These are phyloP conservation scores for Paracyprichromis sp. DNA, from an alignment of 2,113 vertebrate species.

Conservation along the genomic window DNA sequence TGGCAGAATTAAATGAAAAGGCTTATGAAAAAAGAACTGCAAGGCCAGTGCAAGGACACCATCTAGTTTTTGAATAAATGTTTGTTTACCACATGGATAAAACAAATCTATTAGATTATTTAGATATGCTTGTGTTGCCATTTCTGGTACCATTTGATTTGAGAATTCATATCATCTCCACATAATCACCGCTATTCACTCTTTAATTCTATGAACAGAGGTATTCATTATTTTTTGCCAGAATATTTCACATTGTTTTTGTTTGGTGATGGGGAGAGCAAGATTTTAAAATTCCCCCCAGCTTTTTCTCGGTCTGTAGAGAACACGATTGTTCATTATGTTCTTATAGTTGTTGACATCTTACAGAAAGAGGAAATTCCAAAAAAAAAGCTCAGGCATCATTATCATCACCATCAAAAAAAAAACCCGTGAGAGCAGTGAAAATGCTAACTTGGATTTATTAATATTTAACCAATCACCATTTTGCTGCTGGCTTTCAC, in stretches of 20 bases:
- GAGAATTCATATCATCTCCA: background rate
- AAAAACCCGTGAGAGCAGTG: accelerated
- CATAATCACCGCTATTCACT: background rate
- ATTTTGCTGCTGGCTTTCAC: background rate
- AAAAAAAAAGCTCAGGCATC: background rate
- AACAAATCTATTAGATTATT: background rate
- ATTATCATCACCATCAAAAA: background rate
- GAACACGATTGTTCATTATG: background rate
- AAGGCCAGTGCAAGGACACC: background rate
- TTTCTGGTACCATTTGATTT: background rate
- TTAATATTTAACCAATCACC: background rate
- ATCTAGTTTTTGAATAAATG: background rate
- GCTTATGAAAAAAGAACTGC: background rate
- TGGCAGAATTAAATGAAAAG: accelerated
- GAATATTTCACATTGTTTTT: background rate
- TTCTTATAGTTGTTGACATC: background rate
- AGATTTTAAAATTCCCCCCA: background rate
- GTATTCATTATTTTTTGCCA: background rate
- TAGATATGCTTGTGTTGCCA: background rate
- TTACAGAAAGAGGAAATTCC: background rate
- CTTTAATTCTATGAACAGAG: background rate
- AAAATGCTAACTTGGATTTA: background rate
- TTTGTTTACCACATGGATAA: background rate
- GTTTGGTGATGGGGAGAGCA: background rate
- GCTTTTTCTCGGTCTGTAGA: background rate